Evolutionary conservation across 2,113 vertebrate species (phyloP).

Genomic region (Leuciscus idus): DNA sequence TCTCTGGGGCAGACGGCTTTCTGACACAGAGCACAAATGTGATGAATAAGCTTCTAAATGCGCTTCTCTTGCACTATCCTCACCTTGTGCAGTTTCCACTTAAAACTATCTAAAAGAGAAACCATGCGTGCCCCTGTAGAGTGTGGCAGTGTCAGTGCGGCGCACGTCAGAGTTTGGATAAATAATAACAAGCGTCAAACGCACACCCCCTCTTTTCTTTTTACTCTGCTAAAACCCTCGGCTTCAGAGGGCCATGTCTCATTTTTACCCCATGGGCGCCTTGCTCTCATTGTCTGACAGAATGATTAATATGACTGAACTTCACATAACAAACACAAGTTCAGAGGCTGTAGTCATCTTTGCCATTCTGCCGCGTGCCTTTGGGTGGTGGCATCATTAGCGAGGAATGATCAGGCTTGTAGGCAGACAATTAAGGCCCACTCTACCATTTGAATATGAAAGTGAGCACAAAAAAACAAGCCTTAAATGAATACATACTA

Average conservation of each 20-base stretch:
- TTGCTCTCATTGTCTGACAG: slow-evolving; percentile 79
- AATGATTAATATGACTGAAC: slow-evolving; percentile 80
- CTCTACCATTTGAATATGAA: slow-evolving; percentile 42
- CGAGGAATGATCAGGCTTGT: slow-evolving; percentile 29
- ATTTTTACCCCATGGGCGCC: slow-evolving; percentile 73
- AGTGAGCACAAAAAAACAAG: neutral
- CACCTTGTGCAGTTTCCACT: slow-evolving; percentile 75
- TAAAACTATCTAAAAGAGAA: slow-evolving; percentile 75
- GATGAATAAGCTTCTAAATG: slow-evolving; percentile 76
- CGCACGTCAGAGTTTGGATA: slow-evolving; percentile 64
- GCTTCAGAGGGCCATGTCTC: slow-evolving; percentile 73
- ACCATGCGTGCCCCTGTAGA: slow-evolving; percentile 42
- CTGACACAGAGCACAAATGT: slow-evolving; percentile 62
- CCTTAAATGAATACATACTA: slow-evolving; percentile 7
- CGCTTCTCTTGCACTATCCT: slow-evolving; percentile 72
- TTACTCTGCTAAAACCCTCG: slow-evolving; percentile 54
- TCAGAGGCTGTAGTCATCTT: slow-evolving; percentile 62
- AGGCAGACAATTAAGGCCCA: slow-evolving; percentile 23
- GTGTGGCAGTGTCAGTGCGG: slow-evolving; percentile 27
- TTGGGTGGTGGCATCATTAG: slow-evolving; percentile 50
- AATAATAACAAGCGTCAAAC: slow-evolving; percentile 70
- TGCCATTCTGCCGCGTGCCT: slow-evolving; percentile 33
- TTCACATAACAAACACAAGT: slow-evolving; percentile 78
- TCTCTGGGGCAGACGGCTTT: slow-evolving; percentile 27
- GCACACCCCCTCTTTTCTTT: slow-evolving; percentile 68